These are phyloP conservation scores for Acanthornis magna DNA, from an alignment of 2,797 vertebrate species.

Conservation along the genomic window DNA sequence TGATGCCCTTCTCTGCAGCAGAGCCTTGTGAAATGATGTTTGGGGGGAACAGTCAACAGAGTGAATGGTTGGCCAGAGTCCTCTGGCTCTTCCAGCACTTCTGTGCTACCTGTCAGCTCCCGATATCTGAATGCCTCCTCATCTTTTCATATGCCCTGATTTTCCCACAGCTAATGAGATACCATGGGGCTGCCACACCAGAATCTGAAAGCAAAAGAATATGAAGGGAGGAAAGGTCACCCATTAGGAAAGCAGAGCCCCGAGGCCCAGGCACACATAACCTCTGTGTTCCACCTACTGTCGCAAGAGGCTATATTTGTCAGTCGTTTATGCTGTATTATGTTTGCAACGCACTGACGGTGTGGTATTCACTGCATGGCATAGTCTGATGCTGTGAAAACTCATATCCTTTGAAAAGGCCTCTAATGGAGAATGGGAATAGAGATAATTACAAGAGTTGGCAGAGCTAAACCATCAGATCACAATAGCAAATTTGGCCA, in stretches of 20 bases:
- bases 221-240: background rate
- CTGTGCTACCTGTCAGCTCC: slow-evolving; percentile 1
- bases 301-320: background rate
- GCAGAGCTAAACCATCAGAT: slow-evolving; percentile 52
- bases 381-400: slow-evolving; percentile 36
- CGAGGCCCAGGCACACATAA: background rate
- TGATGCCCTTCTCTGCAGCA: background rate
- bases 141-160: background rate
- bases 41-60: background rate
- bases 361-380: slow-evolving; percentile 10
- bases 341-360: background rate
- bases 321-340: slow-evolving; percentile 1
- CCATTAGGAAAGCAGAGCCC: background rate
- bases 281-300: background rate
- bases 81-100: background rate
- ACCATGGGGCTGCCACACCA: background rate
- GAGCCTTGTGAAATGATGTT: background rate
- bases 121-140: background rate
- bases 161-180: slow-evolving; percentile 1
- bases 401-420: slow-evolving; percentile 50
- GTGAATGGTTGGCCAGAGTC: background rate
- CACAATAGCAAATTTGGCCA: slow-evolving; percentile 65
- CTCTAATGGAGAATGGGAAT: slow-evolving; percentile 37
- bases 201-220: background rate
- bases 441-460: slow-evolving; percentile 54